These are phyloP conservation scores for Hylaea fasciaria DNA, from an alignment of 2,888 invertebrate species.

Conservation along the genomic window DNA sequence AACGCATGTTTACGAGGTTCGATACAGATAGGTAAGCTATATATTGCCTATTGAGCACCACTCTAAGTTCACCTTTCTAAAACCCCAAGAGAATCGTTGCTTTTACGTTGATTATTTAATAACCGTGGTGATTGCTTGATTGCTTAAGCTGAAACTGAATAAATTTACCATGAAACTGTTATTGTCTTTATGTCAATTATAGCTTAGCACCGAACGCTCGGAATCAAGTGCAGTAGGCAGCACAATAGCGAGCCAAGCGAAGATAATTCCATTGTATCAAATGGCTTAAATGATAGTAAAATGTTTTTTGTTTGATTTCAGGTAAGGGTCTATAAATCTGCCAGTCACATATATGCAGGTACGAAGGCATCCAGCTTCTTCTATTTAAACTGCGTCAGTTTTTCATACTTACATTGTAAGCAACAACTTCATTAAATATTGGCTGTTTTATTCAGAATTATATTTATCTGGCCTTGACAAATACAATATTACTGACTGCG, in stretches of 20 bases:
- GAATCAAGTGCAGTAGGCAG: conserved; percentile 43
- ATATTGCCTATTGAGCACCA: conserved; percentile 12
- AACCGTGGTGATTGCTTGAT: conserved; percentile 27
- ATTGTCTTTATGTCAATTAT: conserved; percentile 36
- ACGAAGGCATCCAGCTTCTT: conserved; percentile 16
- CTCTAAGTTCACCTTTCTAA: conserved; percentile 6
- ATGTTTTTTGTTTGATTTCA: conserved; percentile 40
- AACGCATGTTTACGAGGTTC: conserved; percentile 56
- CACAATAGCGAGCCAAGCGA: conserved; percentile 40
- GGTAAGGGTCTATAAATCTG: conserved; percentile 45
- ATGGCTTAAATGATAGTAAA: conserved; percentile 41
- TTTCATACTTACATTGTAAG: conserved; percentile 16
- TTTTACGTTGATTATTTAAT: conserved; percentile 15
- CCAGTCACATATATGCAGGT: conserved; percentile 36
- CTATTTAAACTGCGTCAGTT: conserved; percentile 10
- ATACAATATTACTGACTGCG: no score
- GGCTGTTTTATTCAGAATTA: background rate
- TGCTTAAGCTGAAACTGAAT: conserved; percentile 33
- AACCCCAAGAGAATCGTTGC: background rate
- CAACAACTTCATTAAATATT: conserved; percentile 1
- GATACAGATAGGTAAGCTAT: conserved; percentile 43
- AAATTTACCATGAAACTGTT: conserved; percentile 38
- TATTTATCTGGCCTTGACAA: background rate
- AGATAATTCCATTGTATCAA: conserved; percentile 46
- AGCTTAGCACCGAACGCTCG: conserved; percentile 25